Evolutionary conservation across 2,113 vertebrate genomes (phyloP), one percentile per base, ranked within the genome.

Genomic region (Lagopus leucura): DNA sequence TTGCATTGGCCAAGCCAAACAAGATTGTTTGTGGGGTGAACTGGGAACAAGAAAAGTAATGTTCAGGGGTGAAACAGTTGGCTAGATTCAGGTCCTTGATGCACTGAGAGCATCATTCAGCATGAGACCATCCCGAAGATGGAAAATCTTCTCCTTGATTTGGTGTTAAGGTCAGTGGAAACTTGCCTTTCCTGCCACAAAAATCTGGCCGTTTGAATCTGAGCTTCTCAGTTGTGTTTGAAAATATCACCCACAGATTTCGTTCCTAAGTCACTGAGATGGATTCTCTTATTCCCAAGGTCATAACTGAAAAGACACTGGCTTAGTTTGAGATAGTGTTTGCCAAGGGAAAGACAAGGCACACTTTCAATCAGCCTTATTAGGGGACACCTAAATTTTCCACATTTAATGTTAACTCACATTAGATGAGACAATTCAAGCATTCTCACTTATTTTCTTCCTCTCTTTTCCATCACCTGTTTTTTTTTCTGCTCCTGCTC

Each of bases 141-240:
- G 95, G 87, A 93, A 97, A 96, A 95, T 95, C 90, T 63, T 94
- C 90, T 64, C 63, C 58, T 93, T 95, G 75, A 95, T 42, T 28
- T 58, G 20, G 76, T 91, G 94, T 95, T 77, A 91, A 77, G 58
- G 58, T 71, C 86, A 77, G 57, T 61, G 77, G 94, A 91, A 25
- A 0, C 52, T 91, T 87, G 77, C 73, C 40, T 95, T 96, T 94
- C 94, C 91, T 92, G 77, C 92, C 91, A 76, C 86, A 86, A 82
- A 91, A 82, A 89, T 86, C 70, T 65, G 57, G 65, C 52, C 36
- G 14, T 50, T 75, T 75, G 57, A 78, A 30, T 61, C 52, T 72
- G 42, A 94, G 61, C 43, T 88, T 81, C 88, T 81, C 61, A 64
- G 14, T 91, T 91, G 19, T 30, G 18, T 16, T 72, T 84, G 61